Percentiles rank a stretch among this genome's conserved stretches.
Conservation (phyloP, 1,140 invertebrate species). For the Neodiprion virginianus region DNA sequence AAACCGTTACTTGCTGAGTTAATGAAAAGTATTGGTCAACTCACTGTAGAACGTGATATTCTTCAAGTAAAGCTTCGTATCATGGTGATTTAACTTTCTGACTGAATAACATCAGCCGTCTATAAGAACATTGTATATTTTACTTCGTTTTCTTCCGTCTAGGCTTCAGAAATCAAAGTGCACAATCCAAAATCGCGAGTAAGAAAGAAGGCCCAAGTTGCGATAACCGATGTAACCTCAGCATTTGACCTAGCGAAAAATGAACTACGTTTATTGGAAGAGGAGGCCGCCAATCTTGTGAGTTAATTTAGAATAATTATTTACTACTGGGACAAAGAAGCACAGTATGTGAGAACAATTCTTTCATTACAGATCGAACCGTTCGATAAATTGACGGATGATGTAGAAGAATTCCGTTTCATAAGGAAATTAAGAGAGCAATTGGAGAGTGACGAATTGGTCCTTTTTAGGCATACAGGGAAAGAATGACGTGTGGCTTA, state of each 20-base stretch:
- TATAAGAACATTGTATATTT: slow-evolving; percentile 1
- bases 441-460: slow-evolving; percentile 71
- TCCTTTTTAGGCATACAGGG: slow-evolving; percentile 69
- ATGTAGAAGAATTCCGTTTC: slow-evolving; percentile 80
- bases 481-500: slow-evolving; percentile 68
- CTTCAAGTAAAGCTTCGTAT: slow-evolving; percentile 44
- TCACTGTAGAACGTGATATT: slow-evolving; percentile 49
- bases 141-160: slow-evolving; percentile 12
- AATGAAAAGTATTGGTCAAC: slow-evolving; percentile 48
- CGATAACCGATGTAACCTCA: slow-evolving; percentile 75
- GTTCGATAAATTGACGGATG: slow-evolving; percentile 85
- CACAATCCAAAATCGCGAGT: slow-evolving; percentile 63
- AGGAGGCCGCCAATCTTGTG: slow-evolving; percentile 86
- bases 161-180: slow-evolving; percentile 50
- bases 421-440: slow-evolving; percentile 69
- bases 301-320: slow-evolving; percentile 35
- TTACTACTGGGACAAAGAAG: neutral
- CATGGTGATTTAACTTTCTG: slow-evolving; percentile 36
- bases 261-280: slow-evolving; percentile 86
- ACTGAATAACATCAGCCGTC: neutral
- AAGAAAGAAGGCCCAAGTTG: slow-evolving; percentile 67
- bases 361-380: slow-evolving; percentile 71
- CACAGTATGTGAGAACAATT: slow-evolving; percentile 12
- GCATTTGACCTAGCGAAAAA: slow-evolving; percentile 87
- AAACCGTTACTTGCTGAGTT: slow-evolving; percentile 59